These are phyloP conservation scores for Pseudochirops cupreus DNA, from an alignment of 2,797 vertebrate genomes.

Conservation along the genomic window DNA sequence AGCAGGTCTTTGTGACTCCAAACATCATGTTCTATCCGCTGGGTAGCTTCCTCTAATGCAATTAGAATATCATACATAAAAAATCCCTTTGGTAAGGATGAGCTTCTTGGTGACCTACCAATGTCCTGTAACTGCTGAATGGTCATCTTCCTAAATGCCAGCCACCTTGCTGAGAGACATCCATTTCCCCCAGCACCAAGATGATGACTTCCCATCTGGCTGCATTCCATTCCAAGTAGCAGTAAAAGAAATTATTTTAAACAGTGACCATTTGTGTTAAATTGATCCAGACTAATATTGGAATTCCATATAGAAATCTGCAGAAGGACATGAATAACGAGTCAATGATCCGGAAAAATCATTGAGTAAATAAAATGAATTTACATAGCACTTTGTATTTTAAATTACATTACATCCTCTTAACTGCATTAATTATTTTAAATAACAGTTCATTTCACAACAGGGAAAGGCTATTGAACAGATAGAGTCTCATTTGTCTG, in stretches of 20 bases:
- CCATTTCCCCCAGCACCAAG: not conserved
- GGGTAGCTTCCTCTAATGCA: not conserved
- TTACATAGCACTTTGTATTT: not conserved
- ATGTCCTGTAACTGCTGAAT: not conserved
- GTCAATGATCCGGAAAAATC: conserved; percentile 8
- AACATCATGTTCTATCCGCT: not conserved
- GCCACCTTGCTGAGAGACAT: not conserved
- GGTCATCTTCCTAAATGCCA: not conserved
- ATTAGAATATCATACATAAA: not conserved
- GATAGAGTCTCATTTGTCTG: not conserved
- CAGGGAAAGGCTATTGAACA: conserved; percentile 28
- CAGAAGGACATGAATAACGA: not conserved
- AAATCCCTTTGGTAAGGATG: not conserved
- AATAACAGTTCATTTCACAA: not conserved
- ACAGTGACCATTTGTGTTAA: conserved; percentile 33
- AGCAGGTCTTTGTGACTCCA: not conserved
- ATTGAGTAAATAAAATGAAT: conserved; percentile 17
- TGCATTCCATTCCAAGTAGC: not conserved
- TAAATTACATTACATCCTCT: conserved; percentile 41
- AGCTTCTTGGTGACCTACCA: not conserved
- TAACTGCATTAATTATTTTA: conserved; percentile 7
- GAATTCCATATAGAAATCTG: conserved; percentile 6
- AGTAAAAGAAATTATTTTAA: conserved; percentile 25
- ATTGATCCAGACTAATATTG: not conserved
- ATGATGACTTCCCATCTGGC: conserved; percentile 1